Conservation (phyloP, 2,797 vertebrate genomes). For the Sparus aurata region DNA sequence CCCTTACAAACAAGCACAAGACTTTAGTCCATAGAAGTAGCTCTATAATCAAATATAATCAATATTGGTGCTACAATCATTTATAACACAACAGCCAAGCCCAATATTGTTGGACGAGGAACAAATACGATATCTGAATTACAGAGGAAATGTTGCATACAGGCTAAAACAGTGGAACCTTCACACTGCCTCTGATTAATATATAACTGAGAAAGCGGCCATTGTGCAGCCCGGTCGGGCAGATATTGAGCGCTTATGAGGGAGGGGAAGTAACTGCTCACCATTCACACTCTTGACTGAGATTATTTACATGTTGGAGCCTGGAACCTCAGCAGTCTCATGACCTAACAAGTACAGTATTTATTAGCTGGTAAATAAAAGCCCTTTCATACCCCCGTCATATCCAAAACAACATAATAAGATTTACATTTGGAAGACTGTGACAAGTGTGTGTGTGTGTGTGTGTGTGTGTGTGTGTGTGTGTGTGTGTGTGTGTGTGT, state of each 20-base stretch:
- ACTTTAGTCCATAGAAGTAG: too few species aligned
- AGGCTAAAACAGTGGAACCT: neutral
- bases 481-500: too few species aligned
- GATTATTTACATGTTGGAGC: slow-evolving; percentile 21
- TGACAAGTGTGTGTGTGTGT: slow-evolving; percentile 10
- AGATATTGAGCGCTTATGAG: neutral
- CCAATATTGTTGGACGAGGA: too few species aligned
- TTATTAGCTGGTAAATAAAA: slow-evolving; percentile 19
- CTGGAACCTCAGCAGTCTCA: neutral
- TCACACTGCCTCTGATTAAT: neutral
- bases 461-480: neutral
- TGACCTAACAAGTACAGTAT: slow-evolving; percentile 18
- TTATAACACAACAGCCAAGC: too few species aligned
- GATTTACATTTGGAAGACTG: slow-evolving; percentile 11
- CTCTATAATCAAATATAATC: too few species aligned
- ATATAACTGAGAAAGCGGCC: slow-evolving; percentile 5
- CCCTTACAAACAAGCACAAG: too few species aligned
- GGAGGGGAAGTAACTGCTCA: slow-evolving; percentile 11
- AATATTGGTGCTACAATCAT: too few species aligned
- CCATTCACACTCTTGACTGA: slow-evolving; percentile 3
- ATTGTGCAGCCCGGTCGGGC: slow-evolving; percentile 5
- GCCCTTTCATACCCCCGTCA: slow-evolving; percentile 17
- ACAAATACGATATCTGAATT: too few species aligned
- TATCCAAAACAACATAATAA: slow-evolving; percentile 28
- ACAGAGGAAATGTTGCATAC: too few species aligned